Evolutionary conservation across 2,797 vertebrate genomes (phyloP).

Genomic region (Pseudochaenichthys georgianus): DNA sequence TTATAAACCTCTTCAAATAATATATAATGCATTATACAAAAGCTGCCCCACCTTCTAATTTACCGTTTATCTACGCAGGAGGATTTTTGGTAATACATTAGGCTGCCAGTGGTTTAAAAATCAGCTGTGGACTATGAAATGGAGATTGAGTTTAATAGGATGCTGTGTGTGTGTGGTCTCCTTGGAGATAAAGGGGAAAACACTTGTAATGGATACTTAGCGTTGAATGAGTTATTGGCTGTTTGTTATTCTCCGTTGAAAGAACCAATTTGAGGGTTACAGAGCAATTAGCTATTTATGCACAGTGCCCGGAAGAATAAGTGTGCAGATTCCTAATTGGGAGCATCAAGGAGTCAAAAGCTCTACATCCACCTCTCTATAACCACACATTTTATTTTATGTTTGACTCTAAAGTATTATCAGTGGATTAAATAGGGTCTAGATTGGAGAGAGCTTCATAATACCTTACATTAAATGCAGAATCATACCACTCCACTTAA

Average conservation of each 20-base stretch:
- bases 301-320: slow-evolving; percentile 41
- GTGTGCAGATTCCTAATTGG: slow-evolving; percentile 42
- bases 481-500: slow-evolving; percentile 50
- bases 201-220: slow-evolving; percentile 63
- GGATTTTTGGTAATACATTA: slow-evolving; percentile 37
- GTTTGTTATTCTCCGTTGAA: slow-evolving; percentile 76
- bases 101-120: slow-evolving; percentile 9
- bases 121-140: slow-evolving; percentile 33
- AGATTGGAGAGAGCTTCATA: slow-evolving; percentile 52
- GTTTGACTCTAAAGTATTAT: slow-evolving; percentile 49
- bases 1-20: slow-evolving; percentile 17
- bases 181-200: slow-evolving; percentile 54
- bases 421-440: slow-evolving; percentile 49
- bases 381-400: slow-evolving; percentile 32
- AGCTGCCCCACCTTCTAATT: slow-evolving; percentile 19
- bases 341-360: slow-evolving; percentile 38
- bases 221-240: slow-evolving; percentile 68
- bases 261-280: slow-evolving; percentile 74
- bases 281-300: slow-evolving; percentile 75
- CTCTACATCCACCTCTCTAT: slow-evolving; percentile 16
- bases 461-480: slow-evolving; percentile 39
- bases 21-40: neutral
- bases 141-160: slow-evolving; percentile 21
- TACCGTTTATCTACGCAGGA: slow-evolving; percentile 22
- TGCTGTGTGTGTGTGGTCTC: slow-evolving; percentile 43